Evolutionary conservation across 2,888 invertebrate species (phyloP), one percentile per base, ranked within the genome.

Genomic region (Fragum whitleyi): DNA sequence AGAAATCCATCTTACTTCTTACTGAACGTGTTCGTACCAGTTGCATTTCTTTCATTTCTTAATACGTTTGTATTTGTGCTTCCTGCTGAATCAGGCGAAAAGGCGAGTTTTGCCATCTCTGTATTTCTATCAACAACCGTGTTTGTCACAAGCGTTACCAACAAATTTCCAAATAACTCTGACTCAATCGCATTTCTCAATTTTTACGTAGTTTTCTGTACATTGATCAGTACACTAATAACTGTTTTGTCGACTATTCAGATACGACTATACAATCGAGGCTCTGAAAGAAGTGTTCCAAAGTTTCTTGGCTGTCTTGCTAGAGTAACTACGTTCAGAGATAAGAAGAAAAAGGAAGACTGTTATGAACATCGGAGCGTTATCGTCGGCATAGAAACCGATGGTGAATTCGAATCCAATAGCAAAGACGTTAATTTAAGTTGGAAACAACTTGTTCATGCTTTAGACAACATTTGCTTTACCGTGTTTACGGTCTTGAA

Each of bases 71-170:
- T 86, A 0, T 86, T 84, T 29, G 53, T 85, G 2, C 59, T 86
- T 5, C 86, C 86, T 1, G 82, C 84, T 14, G 68, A 75, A 26
- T 81, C 79, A 0, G 83, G 83, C 1, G 86, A 86, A 42, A 81
- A 82, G 65, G 80, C 74, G 14, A 80, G 84, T 32, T 86, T 82
- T 53, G 82, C 79, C 11, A 74, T 86, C 3, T 82, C 86, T 2
- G 79, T 86, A 28, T 82, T 86, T 62, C 69, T 86, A n/a, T 80
- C 84, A 0, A 59, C 81, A 19, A 77, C 84, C n/a, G 86, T 86
- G 6, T 86, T 81, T 53, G 65, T 86, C 26, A 83, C 83, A 0
- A 80, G 79, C 36, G 81, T 86, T 16, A 84, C 81, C 29, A 69
- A 70, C 14, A 78, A 78, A 42, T 70, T 86, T 36, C 86, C 86